These are phyloP conservation scores for Monodelphis domestica DNA, from an alignment of 2,797 vertebrate species.

Conservation along the genomic window DNA sequence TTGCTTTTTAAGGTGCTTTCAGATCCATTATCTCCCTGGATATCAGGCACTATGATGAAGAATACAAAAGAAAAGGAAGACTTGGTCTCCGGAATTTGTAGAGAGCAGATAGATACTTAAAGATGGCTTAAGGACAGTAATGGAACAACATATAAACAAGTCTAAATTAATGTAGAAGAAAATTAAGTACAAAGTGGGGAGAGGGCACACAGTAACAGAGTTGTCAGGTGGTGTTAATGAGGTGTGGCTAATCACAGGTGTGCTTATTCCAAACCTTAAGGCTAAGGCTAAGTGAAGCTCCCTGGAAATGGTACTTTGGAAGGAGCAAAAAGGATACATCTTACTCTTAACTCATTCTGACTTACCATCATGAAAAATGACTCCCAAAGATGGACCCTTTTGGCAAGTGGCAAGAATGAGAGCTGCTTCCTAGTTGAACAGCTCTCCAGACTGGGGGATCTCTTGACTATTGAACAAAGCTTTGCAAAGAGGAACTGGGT, in stretches of 20 bases:
- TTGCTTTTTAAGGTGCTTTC: not conserved
- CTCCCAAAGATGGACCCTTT: not conserved
- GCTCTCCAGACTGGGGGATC: slow-evolving; percentile 66
- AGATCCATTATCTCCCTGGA: not conserved
- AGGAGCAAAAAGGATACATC: not conserved
- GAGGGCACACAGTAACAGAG: not conserved
- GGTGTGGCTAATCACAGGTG: not conserved
- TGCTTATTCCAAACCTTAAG: not conserved
- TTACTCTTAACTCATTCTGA: not conserved
- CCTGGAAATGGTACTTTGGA: not conserved
- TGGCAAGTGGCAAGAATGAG: not conserved
- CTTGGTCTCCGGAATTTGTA: not conserved
- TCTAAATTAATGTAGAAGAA: not conserved
- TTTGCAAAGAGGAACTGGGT: slow-evolving; percentile 79
- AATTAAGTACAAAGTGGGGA: not conserved
- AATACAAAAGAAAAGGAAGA: not conserved
- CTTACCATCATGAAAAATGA: not conserved
- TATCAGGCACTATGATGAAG: not conserved
- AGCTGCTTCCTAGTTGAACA: rapidly evolving
- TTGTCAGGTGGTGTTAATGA: not conserved
- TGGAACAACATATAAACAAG: not conserved
- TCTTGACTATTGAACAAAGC: slow-evolving; percentile 81
- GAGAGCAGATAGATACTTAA: not conserved
- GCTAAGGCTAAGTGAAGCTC: not conserved
- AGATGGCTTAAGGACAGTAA: not conserved